Base-by-base conservation (phyloP, 2,113 vertebrate genomes). In the Gavia stellata region DNA sequence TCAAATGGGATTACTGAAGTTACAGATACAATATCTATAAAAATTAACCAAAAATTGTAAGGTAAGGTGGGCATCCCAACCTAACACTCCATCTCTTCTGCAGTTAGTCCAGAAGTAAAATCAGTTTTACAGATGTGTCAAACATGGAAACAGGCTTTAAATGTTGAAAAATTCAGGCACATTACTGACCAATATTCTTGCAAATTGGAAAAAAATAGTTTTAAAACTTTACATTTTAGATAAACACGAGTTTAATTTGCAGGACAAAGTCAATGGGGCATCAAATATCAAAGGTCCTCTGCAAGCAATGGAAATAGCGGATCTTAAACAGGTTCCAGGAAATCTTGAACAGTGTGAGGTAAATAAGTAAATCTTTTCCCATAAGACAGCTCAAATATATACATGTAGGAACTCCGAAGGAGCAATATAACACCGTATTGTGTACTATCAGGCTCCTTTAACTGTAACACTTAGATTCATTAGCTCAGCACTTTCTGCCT, bases 1-100 rank as follows among this genome's bases (percentile, higher is more conserved):
- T 70, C 36, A 84, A 17, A 40, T 0, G 0, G n/a, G 8, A 77
- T 68, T 72, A 72, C 0, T 53, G 49, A 82, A 40, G 9, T 40
- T 86, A 83, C 9, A 56, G 14, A 68, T 29, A 29, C 7, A 20
- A 0, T 36, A 89, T 10, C 13, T 59, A 73, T 14, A 56, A 73
- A 93, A 85, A 65, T 6, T 3, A 90, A 82, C 7, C 2, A 21
- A 77, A 90, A 74, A 24, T 2, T 72, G 14, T 42, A 63, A 33
- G 10, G n/a, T 23, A 71, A 38, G 21, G 34, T 61, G 17, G 7
- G 11, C n/a, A 90, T 31, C 28, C 61, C 55, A 95, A 56, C 17
- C 31, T 81, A 73, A 38, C 13, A 42, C 1, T 7, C 18, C 33
- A 12, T 44, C 40, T 77, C 55, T 70, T 70, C 59, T 42, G 26